Evolutionary conservation across 2,113 vertebrate genomes (phyloP), one percentile per base, ranked within the genome.

Genomic region (Colossoma macropomum): DNA sequence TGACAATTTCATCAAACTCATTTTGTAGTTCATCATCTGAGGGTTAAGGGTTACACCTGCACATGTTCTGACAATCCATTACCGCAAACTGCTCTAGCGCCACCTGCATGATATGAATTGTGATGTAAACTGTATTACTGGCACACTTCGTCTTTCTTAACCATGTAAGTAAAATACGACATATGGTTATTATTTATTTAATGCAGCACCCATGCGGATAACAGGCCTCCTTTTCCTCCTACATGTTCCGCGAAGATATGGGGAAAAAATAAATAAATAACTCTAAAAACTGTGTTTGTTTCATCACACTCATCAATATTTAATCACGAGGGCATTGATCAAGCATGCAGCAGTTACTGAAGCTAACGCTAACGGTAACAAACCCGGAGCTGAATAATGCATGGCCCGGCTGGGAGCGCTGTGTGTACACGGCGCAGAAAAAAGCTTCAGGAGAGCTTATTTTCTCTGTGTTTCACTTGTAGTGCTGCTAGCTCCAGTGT

Each of bases 301-400:
- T 27, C 52, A 15, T 80, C 66, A 71, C 41, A 72, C 78, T 80
- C 68, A 72, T 71, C 52, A 54, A 60, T 41, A 60, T 72, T 72
- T 45, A 25, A 80, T 80, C 25, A 21, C 50, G 25, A 28, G 34
- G 54, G 17, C 50, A 60, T 38, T 45, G 66, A 72, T 72, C 78
- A 80, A 45, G 41, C 52, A 71, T 28, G 15, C 16, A 45, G 78
- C 32, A 1, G 52, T 30, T 80, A 80, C 48, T 60, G 32, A 60
- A 80, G 59, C 52, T 71, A 80, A 69, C 68, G 71, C 34, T 62
- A 80, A 34, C 52, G n/a, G 16, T 66, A 68, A 68, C 45, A 34
- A 41, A 69, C 30, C 41, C 1, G 10, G 50, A 52, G 28, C 41
- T 69, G 45, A 69, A 66, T 78, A 52, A 78, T 68, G 41, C 62